A percentile compares a stretch with the other conserved stretches of the same genome.
Evolutionary conservation across 1,140 invertebrate genomes (phyloP).

Genomic region (Microplitis mediator): DNA sequence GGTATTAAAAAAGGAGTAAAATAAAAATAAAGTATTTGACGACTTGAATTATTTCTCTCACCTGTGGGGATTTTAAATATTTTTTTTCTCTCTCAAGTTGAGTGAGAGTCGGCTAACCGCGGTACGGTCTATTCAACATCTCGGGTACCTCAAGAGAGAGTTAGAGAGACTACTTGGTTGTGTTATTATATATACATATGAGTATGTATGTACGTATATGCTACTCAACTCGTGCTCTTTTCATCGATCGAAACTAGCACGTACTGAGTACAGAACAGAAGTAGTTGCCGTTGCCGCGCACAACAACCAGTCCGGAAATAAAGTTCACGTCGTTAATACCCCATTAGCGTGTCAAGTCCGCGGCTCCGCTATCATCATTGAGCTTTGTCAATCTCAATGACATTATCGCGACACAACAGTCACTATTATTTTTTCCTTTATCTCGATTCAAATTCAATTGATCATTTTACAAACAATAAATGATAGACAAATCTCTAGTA

Average conservation of each 20-base stretch:
- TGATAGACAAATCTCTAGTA: too few species aligned
- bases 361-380: neutral
- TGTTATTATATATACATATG: too few species aligned
- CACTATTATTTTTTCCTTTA: neutral
- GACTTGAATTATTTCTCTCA: neutral
- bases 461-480: too few species aligned
- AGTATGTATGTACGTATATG: too few species aligned
- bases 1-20: neutral
- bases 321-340: slow-evolving; percentile 24
- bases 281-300: slow-evolving; percentile 3
- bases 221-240: neutral
- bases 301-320: slow-evolving; percentile 21
- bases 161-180: too few species aligned
- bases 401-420: too few species aligned
- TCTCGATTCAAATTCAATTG: neutral
- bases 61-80: neutral
- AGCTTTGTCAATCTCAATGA: too few species aligned
- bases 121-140: slow-evolving; percentile 1
- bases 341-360: slow-evolving; percentile 13
- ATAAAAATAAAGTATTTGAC: neutral
- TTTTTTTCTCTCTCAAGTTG: neutral
- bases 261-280: neutral
- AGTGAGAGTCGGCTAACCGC: neutral
- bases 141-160: neutral
- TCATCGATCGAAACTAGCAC: slow-evolving; percentile 19